A percentile compares a stretch with the other conserved stretches of the same genome.
Conservation (phyloP, 2,797 vertebrate species). For the Crypturellus tataupa region DNA sequence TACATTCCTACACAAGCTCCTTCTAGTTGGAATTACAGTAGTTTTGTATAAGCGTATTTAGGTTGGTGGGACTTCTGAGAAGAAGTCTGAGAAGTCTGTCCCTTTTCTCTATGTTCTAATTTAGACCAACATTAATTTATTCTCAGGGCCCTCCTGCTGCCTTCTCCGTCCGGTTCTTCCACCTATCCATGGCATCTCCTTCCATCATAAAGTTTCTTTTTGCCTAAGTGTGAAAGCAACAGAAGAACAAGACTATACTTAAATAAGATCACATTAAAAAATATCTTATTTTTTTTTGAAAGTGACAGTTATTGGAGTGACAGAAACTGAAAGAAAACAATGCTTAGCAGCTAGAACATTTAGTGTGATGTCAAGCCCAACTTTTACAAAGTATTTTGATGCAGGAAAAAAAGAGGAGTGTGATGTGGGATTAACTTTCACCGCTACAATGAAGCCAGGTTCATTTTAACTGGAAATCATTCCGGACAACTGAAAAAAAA, state of each 20-base stretch:
- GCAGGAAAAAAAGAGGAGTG: neutral
- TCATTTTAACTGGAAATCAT: neutral
- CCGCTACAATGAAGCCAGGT: neutral
- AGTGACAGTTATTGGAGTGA: neutral
- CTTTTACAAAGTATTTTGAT: neutral
- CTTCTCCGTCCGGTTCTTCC: neutral
- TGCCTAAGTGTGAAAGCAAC: neutral
- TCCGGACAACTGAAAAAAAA: neutral
- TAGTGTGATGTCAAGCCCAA: neutral
- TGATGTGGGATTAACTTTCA: constrained; percentile 1
- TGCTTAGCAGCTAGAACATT: neutral
- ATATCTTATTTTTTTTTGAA: neutral
- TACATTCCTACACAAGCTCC: fast-evolving
- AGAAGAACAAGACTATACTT: neutral
- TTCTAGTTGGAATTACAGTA: neutral
- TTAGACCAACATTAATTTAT: neutral
- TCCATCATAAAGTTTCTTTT: neutral
- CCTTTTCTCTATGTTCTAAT: fast-evolving
- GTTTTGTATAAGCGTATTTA: neutral
- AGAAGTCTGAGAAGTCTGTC: neutral
- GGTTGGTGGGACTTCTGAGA: fast-evolving
- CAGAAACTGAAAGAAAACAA: neutral
- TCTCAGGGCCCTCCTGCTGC: neutral
- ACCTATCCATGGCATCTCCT: neutral
- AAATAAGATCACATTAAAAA: neutral